Evolutionary conservation across 37 sponge, comb jelly and placozoan genomes (phyloP).

Genomic region (Sycon ciliatum): DNA sequence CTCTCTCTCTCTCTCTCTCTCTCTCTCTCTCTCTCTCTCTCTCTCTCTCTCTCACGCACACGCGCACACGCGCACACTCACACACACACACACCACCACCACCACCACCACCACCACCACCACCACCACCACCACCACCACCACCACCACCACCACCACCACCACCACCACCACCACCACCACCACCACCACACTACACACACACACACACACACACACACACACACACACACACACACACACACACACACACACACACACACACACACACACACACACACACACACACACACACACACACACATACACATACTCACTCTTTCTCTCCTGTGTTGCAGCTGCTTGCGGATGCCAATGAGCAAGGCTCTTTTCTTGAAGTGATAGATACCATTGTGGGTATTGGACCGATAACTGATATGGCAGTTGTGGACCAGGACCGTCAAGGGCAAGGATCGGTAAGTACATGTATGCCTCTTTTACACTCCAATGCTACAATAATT

Average conservation of each 20-base stretch:
- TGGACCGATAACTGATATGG: slow-evolving; percentile 86
- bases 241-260: slow-evolving; percentile 5
- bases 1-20: too few relatives aligned
- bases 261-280: neutral
- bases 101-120: too few relatives aligned
- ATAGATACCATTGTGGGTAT: slow-evolving; percentile 64
- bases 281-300: slow-evolving; percentile 5
- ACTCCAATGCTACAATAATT: too few relatives aligned
- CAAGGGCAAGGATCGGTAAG: slow-evolving; percentile 75
- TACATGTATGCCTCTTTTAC: too few relatives aligned
- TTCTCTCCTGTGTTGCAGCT: neutral
- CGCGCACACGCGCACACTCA: too few relatives aligned
- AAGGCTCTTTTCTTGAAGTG: slow-evolving; percentile 57
- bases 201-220: slow-evolving; percentile 5
- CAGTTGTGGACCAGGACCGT: slow-evolving; percentile 73
- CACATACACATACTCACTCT: neutral
- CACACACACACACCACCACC: too few relatives aligned
- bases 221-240: slow-evolving; percentile 5
- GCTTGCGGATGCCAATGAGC: neutral
- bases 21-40: too few relatives aligned
- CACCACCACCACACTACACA: too few relatives aligned
- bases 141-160: too few relatives aligned
- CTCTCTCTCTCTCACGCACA: too few relatives aligned
- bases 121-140: too few relatives aligned
- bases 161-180: too few relatives aligned